Percentiles rank a stretch among this genome's conserved stretches.
phyloP scores from a whole-genome alignment of 2,113 vertebrate species.

The Toxotes jaculatrix region DNA sequence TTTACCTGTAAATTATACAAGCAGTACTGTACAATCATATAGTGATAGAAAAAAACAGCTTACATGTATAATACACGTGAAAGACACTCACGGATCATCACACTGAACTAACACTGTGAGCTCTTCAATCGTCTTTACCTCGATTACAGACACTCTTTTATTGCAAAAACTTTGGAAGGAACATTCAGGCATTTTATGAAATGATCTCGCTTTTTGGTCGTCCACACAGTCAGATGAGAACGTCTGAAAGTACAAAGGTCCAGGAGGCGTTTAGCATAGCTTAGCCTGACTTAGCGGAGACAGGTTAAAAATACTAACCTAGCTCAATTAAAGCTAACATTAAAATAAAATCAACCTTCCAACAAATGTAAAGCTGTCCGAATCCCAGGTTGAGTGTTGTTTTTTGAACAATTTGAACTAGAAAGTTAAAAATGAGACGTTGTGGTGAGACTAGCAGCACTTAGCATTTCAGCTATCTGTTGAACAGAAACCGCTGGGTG shows the following conservation, averaged over 20 bases:
- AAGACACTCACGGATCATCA: conserved; percentile 78
- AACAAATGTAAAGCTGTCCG: neutral
- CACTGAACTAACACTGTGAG: conserved; percentile 48
- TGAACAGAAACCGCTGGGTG: neutral
- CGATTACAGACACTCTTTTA: conserved; percentile 52
- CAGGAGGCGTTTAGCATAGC: conserved; percentile 7
- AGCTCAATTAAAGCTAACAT: neutral
- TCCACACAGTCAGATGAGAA: neutral
- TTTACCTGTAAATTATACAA: conserved; percentile 89
- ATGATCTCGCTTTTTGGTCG: neutral
- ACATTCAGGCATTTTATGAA: conserved; percentile 18
- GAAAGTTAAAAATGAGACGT: neutral
- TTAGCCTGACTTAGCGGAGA: neutral
- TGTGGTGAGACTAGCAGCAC: neutral
- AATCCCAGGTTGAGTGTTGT: neutral
- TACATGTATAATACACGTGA: conserved; percentile 71
- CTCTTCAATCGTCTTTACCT: conserved; percentile 6
- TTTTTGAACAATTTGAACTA: neutral
- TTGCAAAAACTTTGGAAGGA: conserved; percentile 57
- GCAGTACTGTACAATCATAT: conserved; percentile 93
- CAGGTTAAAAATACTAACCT: neutral
- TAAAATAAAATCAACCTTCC: neutral
- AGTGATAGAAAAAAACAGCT: conserved; percentile 87
- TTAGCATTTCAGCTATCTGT: conserved; percentile 17
- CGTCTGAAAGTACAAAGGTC: neutral